phyloP scores from a whole-genome alignment of 2,113 vertebrate genomes.

The Ramphastos sulfuratus region DNA sequence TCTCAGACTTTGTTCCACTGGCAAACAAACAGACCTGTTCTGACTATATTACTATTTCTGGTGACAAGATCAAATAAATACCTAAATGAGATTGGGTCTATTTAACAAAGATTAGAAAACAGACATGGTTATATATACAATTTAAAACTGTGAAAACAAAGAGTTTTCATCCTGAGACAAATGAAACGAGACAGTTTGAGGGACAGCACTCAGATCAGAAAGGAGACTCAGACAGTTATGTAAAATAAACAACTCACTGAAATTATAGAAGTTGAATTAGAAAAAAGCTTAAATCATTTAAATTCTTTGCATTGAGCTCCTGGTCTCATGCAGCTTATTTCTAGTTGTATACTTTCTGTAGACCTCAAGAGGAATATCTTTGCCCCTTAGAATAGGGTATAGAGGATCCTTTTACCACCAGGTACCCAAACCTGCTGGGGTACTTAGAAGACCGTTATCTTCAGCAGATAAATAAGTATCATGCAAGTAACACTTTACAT shows the following conservation, averaged over 20 bases:
- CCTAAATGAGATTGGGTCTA: not conserved
- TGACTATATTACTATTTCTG: not conserved
- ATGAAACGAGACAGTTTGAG: not conserved
- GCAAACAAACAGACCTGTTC: not conserved
- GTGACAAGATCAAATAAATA: not conserved
- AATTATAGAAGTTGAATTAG: not conserved
- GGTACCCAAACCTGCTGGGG: not conserved
- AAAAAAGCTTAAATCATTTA: not conserved
- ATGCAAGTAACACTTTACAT: not conserved
- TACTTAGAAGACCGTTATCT: not conserved
- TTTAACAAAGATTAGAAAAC: not conserved
- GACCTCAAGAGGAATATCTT: not conserved
- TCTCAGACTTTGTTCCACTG: not conserved
- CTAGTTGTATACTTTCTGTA: not conserved
- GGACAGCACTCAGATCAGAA: not conserved
- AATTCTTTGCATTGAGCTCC: not conserved
- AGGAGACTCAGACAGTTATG: not conserved
- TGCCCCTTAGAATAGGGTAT: not conserved
- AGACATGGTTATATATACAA: not conserved
- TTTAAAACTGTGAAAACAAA: not conserved
- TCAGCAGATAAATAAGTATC: not conserved
- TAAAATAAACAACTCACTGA: not conserved
- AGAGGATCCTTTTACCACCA: not conserved
- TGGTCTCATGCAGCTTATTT: not conserved
- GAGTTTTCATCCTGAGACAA: not conserved